Base-by-base conservation (phyloP, 2,888 invertebrate genomes). In the Muschampia plurimacula region DNA sequence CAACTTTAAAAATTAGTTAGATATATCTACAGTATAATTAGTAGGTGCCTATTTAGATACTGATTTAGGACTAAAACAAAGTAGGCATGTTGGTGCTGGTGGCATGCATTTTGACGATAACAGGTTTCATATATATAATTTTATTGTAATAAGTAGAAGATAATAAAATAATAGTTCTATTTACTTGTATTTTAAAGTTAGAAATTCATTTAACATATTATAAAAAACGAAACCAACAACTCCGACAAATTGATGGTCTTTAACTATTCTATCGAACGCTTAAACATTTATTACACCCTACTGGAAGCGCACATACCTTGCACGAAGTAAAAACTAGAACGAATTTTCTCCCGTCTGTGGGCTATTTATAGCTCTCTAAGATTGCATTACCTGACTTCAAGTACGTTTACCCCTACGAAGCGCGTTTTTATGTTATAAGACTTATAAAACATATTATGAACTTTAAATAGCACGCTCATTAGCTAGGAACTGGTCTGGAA, bases 391-490 rank as follows among this genome's bases (percentile, higher is more conserved):
- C 76, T 74, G 76, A 62, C 62, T 62, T 32, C 71, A 72, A 74
- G 84, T 82, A 73, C 84, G 74, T 84, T 84, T 84, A 85, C 84
- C 85, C 77, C 79, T 78, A 72, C 72, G 78, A 68, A 74, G 77
- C 79, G 73, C 76, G 79, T 84, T 85, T 84, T 84, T 84, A 78
- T 79, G 75, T 79, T 78, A 78, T 80, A 81, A 79, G 77, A 72
- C 79, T 36, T 67, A 67, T 80, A 79, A 78, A 78, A 77, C 79
- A 79, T 71, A 66, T 62, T 67, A 71, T 81, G 78, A 77, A 78
- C 83, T 83, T 80, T 81, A 83, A 82, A 83, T 85, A 85, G 83
- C 82, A 71, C 76, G 73, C 79, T 82, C 82, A 83, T 83, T 84
- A 84, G 77, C 75, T 74, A 76, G 78, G 79, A 82, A 84, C 84